Evolutionary conservation across 2,113 vertebrate species (phyloP).

Genomic region (Ptyas mucosa): DNA sequence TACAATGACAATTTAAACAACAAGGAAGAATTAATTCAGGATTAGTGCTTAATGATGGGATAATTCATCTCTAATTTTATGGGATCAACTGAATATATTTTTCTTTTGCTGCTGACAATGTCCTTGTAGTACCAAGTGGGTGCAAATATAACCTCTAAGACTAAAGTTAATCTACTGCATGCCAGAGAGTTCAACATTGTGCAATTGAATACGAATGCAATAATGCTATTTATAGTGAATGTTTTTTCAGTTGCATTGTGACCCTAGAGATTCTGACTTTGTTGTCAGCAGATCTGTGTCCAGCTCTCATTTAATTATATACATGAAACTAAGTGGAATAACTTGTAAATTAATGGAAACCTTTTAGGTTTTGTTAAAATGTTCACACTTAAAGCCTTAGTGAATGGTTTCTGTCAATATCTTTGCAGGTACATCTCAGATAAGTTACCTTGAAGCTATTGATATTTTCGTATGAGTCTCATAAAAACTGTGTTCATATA

Average conservation of each 20-base stretch:
- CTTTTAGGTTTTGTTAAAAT: neutral
- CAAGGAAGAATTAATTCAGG: neutral
- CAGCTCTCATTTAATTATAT: neutral
- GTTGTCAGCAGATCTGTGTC: neutral
- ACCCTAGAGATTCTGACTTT: slow-evolving; percentile 17
- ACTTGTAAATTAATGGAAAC: neutral
- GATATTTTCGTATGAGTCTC: neutral
- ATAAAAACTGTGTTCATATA: neutral
- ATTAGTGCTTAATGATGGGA: neutral
- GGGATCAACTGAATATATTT: neutral
- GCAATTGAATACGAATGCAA: slow-evolving; percentile 38
- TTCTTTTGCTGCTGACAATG: neutral
- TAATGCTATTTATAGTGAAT: slow-evolving; percentile 46
- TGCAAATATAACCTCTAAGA: slow-evolving; percentile 31
- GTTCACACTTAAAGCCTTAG: neutral
- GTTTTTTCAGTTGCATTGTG: slow-evolving; percentile 27
- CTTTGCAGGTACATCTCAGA: neutral
- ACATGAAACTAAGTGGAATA: neutral
- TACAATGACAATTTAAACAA: neutral
- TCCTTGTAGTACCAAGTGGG: slow-evolving; percentile 43
- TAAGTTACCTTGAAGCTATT: neutral
- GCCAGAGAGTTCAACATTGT: slow-evolving; percentile 25
- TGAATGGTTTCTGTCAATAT: neutral
- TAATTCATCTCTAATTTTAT: neutral
- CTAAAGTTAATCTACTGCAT: slow-evolving; percentile 6